Percentiles rank a stretch among this genome's conserved stretches.
Evolutionary conservation across 2,888 invertebrate genomes (phyloP).

Genomic region (Pseudanteris insignis): DNA sequence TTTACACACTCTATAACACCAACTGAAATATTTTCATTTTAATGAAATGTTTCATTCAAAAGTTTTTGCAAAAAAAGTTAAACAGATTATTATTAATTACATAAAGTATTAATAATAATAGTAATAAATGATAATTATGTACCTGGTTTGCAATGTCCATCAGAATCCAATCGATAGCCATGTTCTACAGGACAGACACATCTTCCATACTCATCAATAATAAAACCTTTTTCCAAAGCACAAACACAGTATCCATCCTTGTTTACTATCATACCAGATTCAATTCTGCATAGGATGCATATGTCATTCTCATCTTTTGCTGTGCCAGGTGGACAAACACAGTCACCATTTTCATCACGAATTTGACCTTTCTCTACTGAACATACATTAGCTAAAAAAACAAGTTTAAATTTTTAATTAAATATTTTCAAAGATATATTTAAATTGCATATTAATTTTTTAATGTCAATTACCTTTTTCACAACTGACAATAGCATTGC

Average conservation of each 20-base stretch:
- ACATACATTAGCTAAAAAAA: conserved; percentile 70
- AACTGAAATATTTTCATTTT: conserved; percentile 49
- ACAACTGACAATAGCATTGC: conserved; percentile 86
- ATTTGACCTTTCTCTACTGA: conserved; percentile 76
- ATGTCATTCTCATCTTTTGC: conserved; percentile 81
- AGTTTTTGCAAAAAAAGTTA: too few species aligned
- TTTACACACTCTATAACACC: conserved; percentile 71
- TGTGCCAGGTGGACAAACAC: conserved; percentile 80
- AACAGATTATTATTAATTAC: too few species aligned
- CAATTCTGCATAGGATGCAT: conserved; percentile 77
- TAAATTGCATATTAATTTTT: too few species aligned
- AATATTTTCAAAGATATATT: too few species aligned
- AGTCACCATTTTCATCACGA: conserved; percentile 73
- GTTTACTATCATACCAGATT: conserved; percentile 79
- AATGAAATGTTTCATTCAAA: too few species aligned
- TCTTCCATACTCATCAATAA: conserved; percentile 78
- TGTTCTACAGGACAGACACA: conserved; percentile 79
- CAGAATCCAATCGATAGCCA: conserved; percentile 72
- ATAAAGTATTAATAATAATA: too few species aligned
- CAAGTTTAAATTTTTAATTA: too few species aligned
- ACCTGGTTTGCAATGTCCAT: conserved; percentile 72
- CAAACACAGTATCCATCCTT: conserved; percentile 84
- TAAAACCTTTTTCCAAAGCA: conserved; percentile 80
- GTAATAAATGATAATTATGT: too few species aligned
- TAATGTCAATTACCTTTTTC: conserved; percentile 77